Base-by-base conservation (phyloP, 2,888 invertebrate species). In the Sinohyriopsis cumingii region DNA sequence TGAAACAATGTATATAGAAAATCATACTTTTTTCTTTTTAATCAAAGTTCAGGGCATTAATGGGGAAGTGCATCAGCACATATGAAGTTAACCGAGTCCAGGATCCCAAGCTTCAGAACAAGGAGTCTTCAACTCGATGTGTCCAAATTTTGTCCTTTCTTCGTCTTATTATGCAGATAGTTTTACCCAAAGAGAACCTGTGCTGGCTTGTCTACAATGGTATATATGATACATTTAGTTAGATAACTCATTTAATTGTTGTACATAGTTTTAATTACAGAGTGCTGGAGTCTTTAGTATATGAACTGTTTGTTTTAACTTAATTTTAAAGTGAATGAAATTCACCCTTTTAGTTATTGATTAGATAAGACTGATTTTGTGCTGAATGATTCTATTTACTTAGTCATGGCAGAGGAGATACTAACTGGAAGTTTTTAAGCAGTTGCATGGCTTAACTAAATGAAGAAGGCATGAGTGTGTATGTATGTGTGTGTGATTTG, bases 141-240 rank as follows among this genome's bases (percentile, higher is more conserved):
- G 74, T 89, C 4, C 74, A 85, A 63, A 84, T 88, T 55, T 82
- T 90, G 25, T 68, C 78, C 53, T 89, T 89, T 67, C 82, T 90
- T 7, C 75, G 88, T 59, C 82, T 89, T 19, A 77, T 89, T 56
- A 88, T 86, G 65, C 89, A 90, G 70, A 83, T 89, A 28, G 82
- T 90, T 15, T 77, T 90, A 22, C 87, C 88, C 20, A 86, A 84
- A 54, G 89, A 90, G 63, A 78, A 78, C 45, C 84, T 89, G 33
- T 90, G 89, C 72, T 90, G 90, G 90, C 87, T 90, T 15, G 85
- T 90, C 20, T 90, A 87, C 73, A 90, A 90, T 83, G 89, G 89
- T 88, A 81, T 74, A 82, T 72, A 5, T 15, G 45, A 45, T 15
- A 45, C 45, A 45, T 45, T 45, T 45, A 45, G 15, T 45, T n/a